Conservation (phyloP, 2,113 vertebrate genomes). For the Suncus etruscus region DNA sequence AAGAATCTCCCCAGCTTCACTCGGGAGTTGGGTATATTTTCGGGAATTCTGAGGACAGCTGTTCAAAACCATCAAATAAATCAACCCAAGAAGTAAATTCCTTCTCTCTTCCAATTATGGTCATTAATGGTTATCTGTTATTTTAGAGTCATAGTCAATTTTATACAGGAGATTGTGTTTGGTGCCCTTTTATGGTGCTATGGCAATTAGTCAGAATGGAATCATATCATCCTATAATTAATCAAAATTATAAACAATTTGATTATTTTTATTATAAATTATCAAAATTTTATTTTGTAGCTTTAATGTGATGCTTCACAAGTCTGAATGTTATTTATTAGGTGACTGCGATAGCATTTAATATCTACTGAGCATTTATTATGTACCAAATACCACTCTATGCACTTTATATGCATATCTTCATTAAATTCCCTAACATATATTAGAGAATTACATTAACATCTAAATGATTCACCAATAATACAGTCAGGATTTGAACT, state of each 20-base stretch:
- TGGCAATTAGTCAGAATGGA: neutral
- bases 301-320: slow-evolving; percentile 22
- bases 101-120: slow-evolving; percentile 43
- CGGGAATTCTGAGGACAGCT: slow-evolving; percentile 61
- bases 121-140: slow-evolving; percentile 57
- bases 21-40: slow-evolving; percentile 62
- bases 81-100: slow-evolving; percentile 72
- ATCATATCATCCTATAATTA: neutral
- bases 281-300: neutral
- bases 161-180: neutral
- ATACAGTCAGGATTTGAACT: neutral
- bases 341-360: neutral
- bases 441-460: neutral
- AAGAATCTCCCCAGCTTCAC: slow-evolving; percentile 51
- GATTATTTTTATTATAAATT: too few species aligned
- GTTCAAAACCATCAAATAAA: slow-evolving; percentile 67
- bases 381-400: neutral
- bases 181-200: slow-evolving; percentile 12
- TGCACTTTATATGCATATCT: neutral
- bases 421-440: slow-evolving; percentile 2
- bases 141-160: slow-evolving; percentile 50
- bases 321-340: neutral
- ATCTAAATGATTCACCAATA: neutral
- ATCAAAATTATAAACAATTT: neutral
- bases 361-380: neutral